Percentiles rank a stretch among this genome's conserved stretches.
These are phyloP conservation scores for Eublepharis macularius DNA, from an alignment of 2,113 vertebrate species.

Conservation along the genomic window DNA sequence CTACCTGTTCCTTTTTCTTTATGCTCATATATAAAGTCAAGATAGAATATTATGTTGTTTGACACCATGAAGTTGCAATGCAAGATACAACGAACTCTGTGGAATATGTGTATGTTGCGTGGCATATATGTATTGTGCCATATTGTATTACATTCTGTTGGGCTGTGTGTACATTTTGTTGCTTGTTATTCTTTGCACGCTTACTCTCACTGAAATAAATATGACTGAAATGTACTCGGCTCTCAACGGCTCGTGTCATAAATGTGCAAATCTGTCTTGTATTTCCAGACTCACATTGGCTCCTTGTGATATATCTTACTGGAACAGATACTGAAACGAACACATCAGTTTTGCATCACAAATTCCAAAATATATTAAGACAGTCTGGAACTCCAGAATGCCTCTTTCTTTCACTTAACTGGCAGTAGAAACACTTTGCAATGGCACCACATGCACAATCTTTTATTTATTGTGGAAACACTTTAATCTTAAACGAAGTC, in stretches of 20 bases:
- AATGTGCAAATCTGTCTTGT: slow-evolving; percentile 12
- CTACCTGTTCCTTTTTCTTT: too few species aligned
- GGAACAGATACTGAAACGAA: background rate
- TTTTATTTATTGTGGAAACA: slow-evolving; percentile 15
- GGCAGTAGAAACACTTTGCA: slow-evolving; percentile 1
- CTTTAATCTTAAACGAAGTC: slow-evolving; percentile 35
- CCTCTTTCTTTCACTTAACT: background rate
- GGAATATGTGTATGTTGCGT: background rate
- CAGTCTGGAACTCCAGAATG: background rate
- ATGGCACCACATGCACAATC: background rate
- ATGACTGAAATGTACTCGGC: background rate
- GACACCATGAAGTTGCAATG: too few species aligned
- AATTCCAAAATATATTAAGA: slow-evolving; percentile 7
- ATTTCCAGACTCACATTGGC: slow-evolving; percentile 7
- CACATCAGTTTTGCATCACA: slow-evolving; percentile 19
- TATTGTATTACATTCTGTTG: background rate
- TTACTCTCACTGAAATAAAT: background rate
- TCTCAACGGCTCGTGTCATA: background rate
- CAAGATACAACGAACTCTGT: too few species aligned
- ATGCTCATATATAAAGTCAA: too few species aligned
- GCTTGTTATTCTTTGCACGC: slow-evolving; percentile 12
- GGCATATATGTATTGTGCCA: background rate
- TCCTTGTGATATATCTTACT: slow-evolving; percentile 32
- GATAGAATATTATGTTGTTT: too few species aligned
- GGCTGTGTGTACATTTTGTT: background rate